Evolutionary conservation across 2,113 vertebrate species (phyloP).

Genomic region (Polypterus bichir): DNA sequence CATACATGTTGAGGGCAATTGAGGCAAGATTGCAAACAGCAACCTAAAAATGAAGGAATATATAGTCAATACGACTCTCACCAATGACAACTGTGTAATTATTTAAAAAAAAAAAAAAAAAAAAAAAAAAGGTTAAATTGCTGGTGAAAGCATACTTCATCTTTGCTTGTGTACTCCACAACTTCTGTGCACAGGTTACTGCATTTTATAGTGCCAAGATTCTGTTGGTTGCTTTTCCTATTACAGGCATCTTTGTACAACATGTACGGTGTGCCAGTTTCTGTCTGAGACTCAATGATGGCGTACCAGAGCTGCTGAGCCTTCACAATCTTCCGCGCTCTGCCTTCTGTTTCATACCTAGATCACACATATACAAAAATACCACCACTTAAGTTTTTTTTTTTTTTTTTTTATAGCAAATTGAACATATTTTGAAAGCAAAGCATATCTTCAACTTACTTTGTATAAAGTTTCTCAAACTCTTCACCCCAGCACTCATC

Average conservation of each 20-base stretch:
- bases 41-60: slow-evolving; percentile 45
- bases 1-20: slow-evolving; percentile 91
- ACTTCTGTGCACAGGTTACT: slow-evolving; percentile 93
- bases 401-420: not conserved
- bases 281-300: slow-evolving; percentile 91
- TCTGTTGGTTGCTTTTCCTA: slow-evolving; percentile 93
- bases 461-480: slow-evolving; percentile 85
- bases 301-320: slow-evolving; percentile 92
- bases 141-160: slow-evolving; percentile 57
- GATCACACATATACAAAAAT: not conserved
- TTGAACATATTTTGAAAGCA: not conserved
- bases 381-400: not conserved
- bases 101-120: no score
- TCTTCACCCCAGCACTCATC: slow-evolving; percentile 92
- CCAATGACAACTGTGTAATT: no score
- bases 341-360: slow-evolving; percentile 80
- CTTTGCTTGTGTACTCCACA: slow-evolving; percentile 82
- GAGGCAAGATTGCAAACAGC: slow-evolving; percentile 93
- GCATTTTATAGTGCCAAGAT: slow-evolving; percentile 90
- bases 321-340: slow-evolving; percentile 71
- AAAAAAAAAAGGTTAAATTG: no score
- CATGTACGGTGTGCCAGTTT: slow-evolving; percentile 93
- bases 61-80: no score
- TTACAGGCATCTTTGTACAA: slow-evolving; percentile 95
- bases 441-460: slow-evolving; percentile 34